Conservation (phyloP, 2,888 invertebrate species). For the Drosophila falleni region DNA sequence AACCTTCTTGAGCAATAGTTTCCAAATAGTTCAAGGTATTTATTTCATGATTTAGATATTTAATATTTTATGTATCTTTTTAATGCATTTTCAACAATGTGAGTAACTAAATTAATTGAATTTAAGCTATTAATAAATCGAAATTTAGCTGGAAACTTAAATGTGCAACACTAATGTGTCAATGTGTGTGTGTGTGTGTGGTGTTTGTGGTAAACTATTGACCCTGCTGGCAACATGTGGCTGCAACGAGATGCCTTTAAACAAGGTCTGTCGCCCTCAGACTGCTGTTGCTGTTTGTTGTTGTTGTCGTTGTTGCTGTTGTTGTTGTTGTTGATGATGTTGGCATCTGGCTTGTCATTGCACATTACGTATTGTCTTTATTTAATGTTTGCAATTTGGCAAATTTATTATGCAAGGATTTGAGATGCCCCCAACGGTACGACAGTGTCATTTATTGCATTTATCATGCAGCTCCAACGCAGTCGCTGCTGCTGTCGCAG, state of each 20-base stretch:
- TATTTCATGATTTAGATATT: not conserved
- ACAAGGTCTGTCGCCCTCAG: conserved; percentile 34
- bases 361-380: conserved; percentile 78
- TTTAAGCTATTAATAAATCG: not conserved
- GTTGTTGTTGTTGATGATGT: conserved; percentile 27
- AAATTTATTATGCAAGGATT: conserved; percentile 80
- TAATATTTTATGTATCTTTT: not conserved
- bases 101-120: not conserved
- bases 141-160: conserved; percentile 4
- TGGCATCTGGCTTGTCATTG: conserved; percentile 67
- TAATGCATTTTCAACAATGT: not conserved
- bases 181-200: conserved; percentile 4
- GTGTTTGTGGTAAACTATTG: conserved; percentile 33
- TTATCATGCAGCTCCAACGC: conserved; percentile 58
- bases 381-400: conserved; percentile 80
- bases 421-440: conserved; percentile 63
- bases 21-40: not conserved
- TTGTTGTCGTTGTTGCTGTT: conserved; percentile 1
- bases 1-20: not conserved
- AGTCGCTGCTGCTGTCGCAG: not conserved
- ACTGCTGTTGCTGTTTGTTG: conserved; percentile 19
- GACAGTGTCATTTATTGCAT: conserved; percentile 78
- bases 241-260: conserved; percentile 44
- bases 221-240: conserved; percentile 63
- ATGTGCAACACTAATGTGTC: conserved; percentile 29